A percentile compares a stretch with the other conserved stretches of the same genome.
phyloP scores from a whole-genome alignment of 2,113 vertebrate genomes.

The Corvus hawaiiensis region DNA sequence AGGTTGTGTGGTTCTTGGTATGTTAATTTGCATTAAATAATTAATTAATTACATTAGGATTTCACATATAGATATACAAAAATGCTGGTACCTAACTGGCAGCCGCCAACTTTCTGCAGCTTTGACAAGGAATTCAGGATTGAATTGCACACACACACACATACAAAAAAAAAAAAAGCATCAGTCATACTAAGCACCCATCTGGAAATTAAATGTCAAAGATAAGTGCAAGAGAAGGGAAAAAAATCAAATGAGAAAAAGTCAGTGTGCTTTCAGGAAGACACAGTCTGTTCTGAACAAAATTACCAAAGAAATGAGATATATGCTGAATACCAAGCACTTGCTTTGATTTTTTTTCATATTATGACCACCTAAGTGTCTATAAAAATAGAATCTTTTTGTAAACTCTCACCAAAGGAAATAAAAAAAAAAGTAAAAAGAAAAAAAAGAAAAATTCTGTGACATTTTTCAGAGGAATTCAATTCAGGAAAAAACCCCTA shows the following conservation, averaged over 20 bases:
- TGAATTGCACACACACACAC: neutral
- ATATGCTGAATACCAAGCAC: conserved; percentile 41
- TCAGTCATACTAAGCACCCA: conserved; percentile 64
- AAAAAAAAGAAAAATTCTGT: neutral
- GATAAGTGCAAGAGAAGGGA: conserved; percentile 49
- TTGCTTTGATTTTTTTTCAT: neutral
- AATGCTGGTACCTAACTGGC: neutral
- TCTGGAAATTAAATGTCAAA: conserved; percentile 74
- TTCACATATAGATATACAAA: neutral
- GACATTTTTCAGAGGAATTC: neutral
- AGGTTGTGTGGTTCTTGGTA: neutral
- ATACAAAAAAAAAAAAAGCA: neutral
- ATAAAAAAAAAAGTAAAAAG: neutral
- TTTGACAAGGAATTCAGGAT: conserved; percentile 42
- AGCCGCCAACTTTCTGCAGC: neutral
- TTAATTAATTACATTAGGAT: neutral
- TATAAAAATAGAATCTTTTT: neutral
- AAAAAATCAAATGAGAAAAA: conserved; percentile 53
- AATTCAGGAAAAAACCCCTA: neutral
- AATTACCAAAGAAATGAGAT: conserved; percentile 49
- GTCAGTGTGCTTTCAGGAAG: conserved; percentile 52
- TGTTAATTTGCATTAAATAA: neutral
- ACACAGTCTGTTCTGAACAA: conserved; percentile 57
- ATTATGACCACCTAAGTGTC: neutral
- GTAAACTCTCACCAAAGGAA: neutral